Percentiles rank a stretch among this genome's conserved stretches.
Evolutionary conservation across 2,888 invertebrate genomes (phyloP).

Genomic region (Napeogenes inachia): DNA sequence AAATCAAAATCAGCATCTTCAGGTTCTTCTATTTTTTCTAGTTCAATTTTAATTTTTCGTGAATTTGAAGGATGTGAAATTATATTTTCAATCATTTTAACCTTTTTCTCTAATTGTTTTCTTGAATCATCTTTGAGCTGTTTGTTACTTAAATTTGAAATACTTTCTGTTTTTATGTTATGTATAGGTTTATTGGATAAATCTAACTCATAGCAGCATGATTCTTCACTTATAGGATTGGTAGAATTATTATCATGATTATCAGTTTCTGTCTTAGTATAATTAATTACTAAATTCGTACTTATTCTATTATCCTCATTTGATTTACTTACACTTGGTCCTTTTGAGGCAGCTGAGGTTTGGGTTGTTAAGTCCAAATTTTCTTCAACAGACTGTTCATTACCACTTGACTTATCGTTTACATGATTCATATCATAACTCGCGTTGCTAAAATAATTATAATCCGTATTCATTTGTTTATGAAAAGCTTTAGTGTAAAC

Average conservation of each 20-base stretch:
- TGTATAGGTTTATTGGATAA: conserved; percentile 19
- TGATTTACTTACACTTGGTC: neutral
- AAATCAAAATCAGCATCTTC: conserved; percentile 5
- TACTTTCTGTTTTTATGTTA: conserved; percentile 13
- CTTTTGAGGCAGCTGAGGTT: conserved; percentile 5
- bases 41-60: conserved; percentile 13
- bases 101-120: conserved; percentile 57
- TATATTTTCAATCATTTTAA: conserved; percentile 59
- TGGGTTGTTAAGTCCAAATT: no score
- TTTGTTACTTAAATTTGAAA: conserved; percentile 23
- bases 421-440: conserved; percentile 37
- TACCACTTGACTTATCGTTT: conserved; percentile 27
- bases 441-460: conserved; percentile 32
- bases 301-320: neutral
- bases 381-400: conserved; percentile 21
- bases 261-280: neutral
- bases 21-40: neutral
- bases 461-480: conserved; percentile 39
- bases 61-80: conserved; percentile 36
- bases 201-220: conserved; percentile 19
- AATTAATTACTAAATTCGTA: neutral
- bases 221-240: neutral
- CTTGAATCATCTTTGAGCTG: conserved; percentile 38
- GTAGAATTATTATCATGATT: no score
- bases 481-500: conserved; percentile 45